Base-by-base conservation (phyloP, 92 coral and sea anemone genomes). In the Diadumene lineata region DNA sequence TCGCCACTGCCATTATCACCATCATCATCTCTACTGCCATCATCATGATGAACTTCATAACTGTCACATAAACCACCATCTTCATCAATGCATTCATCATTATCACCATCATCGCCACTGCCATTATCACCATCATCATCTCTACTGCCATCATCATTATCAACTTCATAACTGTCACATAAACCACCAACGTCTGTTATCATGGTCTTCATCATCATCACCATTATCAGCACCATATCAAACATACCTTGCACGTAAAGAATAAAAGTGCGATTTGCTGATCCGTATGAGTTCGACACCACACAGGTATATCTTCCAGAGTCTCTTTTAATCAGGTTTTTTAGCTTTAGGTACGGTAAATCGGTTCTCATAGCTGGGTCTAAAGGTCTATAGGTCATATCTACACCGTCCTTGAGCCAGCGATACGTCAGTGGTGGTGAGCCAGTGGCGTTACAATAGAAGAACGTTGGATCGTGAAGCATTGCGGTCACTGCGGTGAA, bases 231-330 rank as follows among this genome's bases (percentile, higher is more conserved):
- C 13, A 4, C 48, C 6, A 6, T 38, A 38, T 38, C 48, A 38
- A 38, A 69, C 89, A 61, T 80, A 85, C 89, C 81, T 11, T 68
- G 34, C 60, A 85, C 78, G 13, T 74, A 55, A 43, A 85, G 81
- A 15, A 71, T 68, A 68, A 79, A 79, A 10, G 83, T 69, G 58
- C 77, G 89, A n/a, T 29, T 70, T 1, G 73, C 28, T 6, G 60
- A 43, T n/a, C 89, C 89, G 70, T 73, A 85, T 4, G 82, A 81
- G 64, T 85, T 85, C 33, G 80, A 73, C 1, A 80, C 85, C 56
- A 76, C 60, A 43, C 89, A 85, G 17, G 85, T 85, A 44, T 85
- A 85, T 25, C 34, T 25, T 11, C 89, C 89, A 29, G 73, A 53
- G 66, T 85, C 89, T 27, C 67, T 73, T 1, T 71, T 70, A 34